Evolutionary conservation across 2,888 invertebrate genomes (phyloP), one percentile per base, ranked within the genome.

Genomic region (Cetonia aurata): DNA sequence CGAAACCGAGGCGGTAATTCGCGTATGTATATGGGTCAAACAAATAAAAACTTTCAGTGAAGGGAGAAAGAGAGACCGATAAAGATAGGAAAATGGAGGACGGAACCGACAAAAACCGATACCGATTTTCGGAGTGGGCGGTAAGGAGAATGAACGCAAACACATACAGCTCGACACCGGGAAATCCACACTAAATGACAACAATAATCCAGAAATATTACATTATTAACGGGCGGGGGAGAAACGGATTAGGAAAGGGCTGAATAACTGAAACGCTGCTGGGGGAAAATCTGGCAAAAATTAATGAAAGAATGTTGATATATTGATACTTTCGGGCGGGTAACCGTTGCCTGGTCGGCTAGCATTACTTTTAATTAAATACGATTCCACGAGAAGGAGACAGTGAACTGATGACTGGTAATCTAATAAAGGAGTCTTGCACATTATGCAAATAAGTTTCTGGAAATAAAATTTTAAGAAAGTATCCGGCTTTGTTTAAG

Each of bases 191-290:
- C 44, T 66, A 66, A 66, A 66, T 53, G 52, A 66, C 66, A 66
- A 52, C 52, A 66, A 53, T 66, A 66, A 50, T 66, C 50, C 66
- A 42, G 53, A 66, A 66, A 66, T 66, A 66, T 66, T 66, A 66
- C 66, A 53, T 66, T 53, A 42, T 53, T 55, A 66, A 53, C 52
- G 41, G 66, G 13, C n/a, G 25, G 53, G 33, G 37, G 53, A 46
- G 50, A 37, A 55, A 53, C 44, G 59, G 59, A 59, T 59, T 59
- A 59, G n/a, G 44, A 59, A 44, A 59, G 19, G 25, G 59, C 44
- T 44, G 19, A 59, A 50, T 50, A 50, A 50, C 50, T 19, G 50
- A 50, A 25, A 25, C 25, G 50, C 19, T 1, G 15, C 15, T 15
- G 50, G 17, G 59, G 44, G 44, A 59, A 59, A 59, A 59, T 15